Conservation (phyloP, 2,888 invertebrate genomes). For the Parnassius smintheus region DNA sequence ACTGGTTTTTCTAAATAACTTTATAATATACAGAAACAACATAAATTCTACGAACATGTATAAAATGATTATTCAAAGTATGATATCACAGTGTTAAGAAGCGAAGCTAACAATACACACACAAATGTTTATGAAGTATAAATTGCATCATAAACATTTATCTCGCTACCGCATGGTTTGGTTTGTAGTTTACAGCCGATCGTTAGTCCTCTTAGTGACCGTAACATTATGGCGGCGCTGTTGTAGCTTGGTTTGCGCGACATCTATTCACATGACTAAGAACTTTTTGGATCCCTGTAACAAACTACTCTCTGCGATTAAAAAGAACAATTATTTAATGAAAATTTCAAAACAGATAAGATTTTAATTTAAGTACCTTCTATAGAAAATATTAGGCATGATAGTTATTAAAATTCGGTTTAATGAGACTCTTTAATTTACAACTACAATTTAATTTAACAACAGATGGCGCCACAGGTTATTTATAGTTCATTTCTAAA, state of each 20-base stretch:
- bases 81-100: no score
- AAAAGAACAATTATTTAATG: no score
- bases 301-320: background rate
- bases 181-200: constrained; percentile 31
- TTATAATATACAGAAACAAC: no score
- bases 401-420: no score
- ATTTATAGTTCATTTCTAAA: no score
- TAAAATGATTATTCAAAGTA: no score
- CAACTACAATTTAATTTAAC: background rate
- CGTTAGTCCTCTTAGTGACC: constrained; percentile 44
- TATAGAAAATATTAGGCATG: no score
- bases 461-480: constrained; percentile 39
- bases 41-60: no score
- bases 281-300: constrained; percentile 45
- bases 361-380: no score
- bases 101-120: constrained; percentile 39
- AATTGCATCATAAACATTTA: constrained; percentile 74
- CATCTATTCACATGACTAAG: constrained; percentile 53
- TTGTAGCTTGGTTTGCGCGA: constrained; percentile 42
- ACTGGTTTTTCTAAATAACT: no score
- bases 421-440: background rate
- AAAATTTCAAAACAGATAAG: no score
- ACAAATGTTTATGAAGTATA: constrained; percentile 43
- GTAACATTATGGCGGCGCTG: constrained; percentile 38
- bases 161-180: constrained; percentile 39